phyloP scores from a whole-genome alignment of 2,888 invertebrate species.

The Drosophila anomalata region DNA sequence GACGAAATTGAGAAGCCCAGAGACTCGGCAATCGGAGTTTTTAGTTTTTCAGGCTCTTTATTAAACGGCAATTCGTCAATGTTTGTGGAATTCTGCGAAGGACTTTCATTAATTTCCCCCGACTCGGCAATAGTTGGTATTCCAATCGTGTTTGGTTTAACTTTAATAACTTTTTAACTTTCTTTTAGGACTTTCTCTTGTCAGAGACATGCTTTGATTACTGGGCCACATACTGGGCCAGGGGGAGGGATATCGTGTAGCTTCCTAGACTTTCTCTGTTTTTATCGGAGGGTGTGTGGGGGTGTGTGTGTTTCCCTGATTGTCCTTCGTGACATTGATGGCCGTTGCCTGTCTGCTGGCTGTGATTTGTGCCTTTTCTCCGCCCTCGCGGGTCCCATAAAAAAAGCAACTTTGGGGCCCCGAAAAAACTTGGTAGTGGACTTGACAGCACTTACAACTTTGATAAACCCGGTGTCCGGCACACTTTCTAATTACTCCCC shows the following conservation, averaged over 20 bases:
- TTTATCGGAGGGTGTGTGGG: neutral
- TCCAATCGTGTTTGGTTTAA: conserved; percentile 74
- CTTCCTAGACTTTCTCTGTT: neutral
- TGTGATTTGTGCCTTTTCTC: conserved; percentile 61
- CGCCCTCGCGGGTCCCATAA: conserved; percentile 20
- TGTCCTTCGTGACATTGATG: conserved; percentile 72
- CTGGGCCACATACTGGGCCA: conserved; percentile 55
- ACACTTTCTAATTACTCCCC: conserved; percentile 21
- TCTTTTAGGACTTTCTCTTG: conserved; percentile 59
- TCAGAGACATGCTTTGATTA: conserved; percentile 73
- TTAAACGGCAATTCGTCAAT: conserved; percentile 26
- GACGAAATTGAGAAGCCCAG: conserved; percentile 53
- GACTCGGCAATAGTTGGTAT: conserved; percentile 57
- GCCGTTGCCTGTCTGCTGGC: conserved; percentile 40
- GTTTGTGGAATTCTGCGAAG: neutral
- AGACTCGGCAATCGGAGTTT: neutral
- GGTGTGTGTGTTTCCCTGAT: conserved; percentile 52
- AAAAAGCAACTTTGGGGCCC: conserved; percentile 9
- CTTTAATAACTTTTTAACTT: conserved; percentile 78
- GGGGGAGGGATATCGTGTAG: neutral
- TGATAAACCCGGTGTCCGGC: conserved; percentile 16
- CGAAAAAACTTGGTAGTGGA: conserved; percentile 20
- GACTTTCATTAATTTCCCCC: conserved; percentile 43
- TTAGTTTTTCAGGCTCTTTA: neutral
- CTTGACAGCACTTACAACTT: conserved; percentile 49